phyloP scores from a whole-genome alignment of 1,140 invertebrate species.

The Olivierus martensii region DNA sequence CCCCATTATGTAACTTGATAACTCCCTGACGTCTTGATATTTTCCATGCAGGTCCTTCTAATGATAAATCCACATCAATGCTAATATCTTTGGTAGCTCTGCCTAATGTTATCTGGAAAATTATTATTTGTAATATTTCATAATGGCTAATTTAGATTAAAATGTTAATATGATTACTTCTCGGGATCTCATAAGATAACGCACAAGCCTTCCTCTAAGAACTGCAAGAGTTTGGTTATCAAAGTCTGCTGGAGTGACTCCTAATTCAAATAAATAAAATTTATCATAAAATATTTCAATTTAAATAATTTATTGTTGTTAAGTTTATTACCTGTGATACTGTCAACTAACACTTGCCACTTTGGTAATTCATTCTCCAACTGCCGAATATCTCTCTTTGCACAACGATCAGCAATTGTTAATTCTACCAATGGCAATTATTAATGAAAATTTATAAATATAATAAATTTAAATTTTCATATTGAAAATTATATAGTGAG shows the following conservation, averaged over 20 bases:
- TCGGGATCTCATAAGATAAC: conserved; percentile 88
- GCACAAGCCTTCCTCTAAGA: conserved; percentile 69
- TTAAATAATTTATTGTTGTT: background rate
- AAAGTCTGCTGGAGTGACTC: conserved; percentile 30
- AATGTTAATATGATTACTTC: conserved; percentile 45
- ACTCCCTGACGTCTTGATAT: conserved; percentile 74
- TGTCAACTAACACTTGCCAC: conserved; percentile 89
- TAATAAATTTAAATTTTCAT: too few species aligned
- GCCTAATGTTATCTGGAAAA: conserved; percentile 68
- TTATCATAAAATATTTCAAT: conserved; percentile 47
- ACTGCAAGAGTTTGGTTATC: conserved; percentile 88
- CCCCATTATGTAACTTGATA: conserved; percentile 81
- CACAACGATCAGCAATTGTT: background rate
- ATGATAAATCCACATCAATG: conserved; percentile 85
- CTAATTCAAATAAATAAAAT: too few species aligned
- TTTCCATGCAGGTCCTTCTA: conserved; percentile 61
- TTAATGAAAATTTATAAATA: too few species aligned
- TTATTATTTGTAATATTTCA: background rate
- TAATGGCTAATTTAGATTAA: background rate
- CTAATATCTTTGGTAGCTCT: conserved; percentile 71
- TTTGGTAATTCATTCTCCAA: conserved; percentile 77
- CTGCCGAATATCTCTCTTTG: conserved; percentile 65
- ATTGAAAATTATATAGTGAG: too few species aligned
- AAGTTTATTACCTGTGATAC: conserved; percentile 49
- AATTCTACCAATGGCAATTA: background rate